Evolutionary conservation across 2,113 vertebrate genomes (phyloP).

Genomic region (Muntiacus reevesi): DNA sequence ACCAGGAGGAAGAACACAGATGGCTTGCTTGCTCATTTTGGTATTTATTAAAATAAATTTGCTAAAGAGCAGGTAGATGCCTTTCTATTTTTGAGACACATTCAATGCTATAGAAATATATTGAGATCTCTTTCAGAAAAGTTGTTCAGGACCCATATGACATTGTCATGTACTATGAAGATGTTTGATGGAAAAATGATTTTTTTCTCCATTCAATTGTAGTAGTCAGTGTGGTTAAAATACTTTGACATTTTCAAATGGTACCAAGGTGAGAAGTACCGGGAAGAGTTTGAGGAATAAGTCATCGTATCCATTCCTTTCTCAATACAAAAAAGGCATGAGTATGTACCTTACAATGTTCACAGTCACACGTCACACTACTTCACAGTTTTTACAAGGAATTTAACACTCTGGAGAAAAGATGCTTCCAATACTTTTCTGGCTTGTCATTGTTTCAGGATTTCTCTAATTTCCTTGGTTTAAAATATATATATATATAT

Average conservation of each 20-base stretch:
- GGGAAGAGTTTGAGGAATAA: background rate
- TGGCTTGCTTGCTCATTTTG: slow-evolving; percentile 61
- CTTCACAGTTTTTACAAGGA: background rate
- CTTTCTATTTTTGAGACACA: slow-evolving; percentile 48
- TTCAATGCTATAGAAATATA: background rate
- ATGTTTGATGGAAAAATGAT: slow-evolving; percentile 16
- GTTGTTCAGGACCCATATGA: background rate
- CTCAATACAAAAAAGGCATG: background rate
- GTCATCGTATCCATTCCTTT: background rate
- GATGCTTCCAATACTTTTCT: background rate
- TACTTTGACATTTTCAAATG: slow-evolving; percentile 31
- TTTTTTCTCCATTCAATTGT: slow-evolving; percentile 21
- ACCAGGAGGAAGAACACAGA: slow-evolving; percentile 54
- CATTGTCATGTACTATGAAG: background rate
- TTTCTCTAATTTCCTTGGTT: background rate
- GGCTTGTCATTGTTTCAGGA: background rate
- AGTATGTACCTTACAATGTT: background rate
- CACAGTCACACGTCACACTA: background rate
- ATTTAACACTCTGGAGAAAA: background rate
- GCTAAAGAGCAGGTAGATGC: slow-evolving; percentile 41
- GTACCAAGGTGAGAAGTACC: background rate
- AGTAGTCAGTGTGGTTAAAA: slow-evolving; percentile 3
- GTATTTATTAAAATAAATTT: slow-evolving; percentile 67
- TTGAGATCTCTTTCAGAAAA: slow-evolving; percentile 40
- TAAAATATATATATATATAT: background rate